Evolutionary conservation across 1,140 invertebrate species (phyloP).

Genomic region (Scaptomyza montana): DNA sequence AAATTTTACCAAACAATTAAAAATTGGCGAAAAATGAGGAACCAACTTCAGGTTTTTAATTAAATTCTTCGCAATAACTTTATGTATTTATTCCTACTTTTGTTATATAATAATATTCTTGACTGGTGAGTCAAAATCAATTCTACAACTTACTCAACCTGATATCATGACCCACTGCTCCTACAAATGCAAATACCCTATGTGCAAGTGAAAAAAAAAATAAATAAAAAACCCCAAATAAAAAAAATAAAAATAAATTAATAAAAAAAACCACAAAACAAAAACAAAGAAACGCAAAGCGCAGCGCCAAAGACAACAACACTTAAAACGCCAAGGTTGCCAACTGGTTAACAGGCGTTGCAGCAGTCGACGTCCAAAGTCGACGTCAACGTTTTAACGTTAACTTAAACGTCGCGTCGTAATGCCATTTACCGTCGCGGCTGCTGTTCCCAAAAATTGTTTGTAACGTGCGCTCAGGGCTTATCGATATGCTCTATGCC

Average conservation of each 20-base stretch:
- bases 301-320: constrained; percentile 52
- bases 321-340: constrained; percentile 71
- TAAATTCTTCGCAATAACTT: background rate
- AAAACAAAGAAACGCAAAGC: constrained; percentile 41
- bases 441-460: constrained; percentile 57
- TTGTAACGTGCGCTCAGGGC: constrained; percentile 44
- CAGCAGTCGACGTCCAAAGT: constrained; percentile 20
- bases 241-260: constrained; percentile 46
- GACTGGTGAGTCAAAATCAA: no score
- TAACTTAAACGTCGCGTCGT: constrained; percentile 22
- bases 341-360: constrained; percentile 66
- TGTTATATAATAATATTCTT: background rate
- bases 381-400: constrained; percentile 20
- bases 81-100: background rate
- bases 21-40: background rate
- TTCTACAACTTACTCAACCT: background rate
- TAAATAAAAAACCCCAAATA: constrained; percentile 38
- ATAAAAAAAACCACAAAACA: constrained; percentile 35
- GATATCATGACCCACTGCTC: background rate
- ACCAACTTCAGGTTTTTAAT: background rate
- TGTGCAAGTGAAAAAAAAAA: constrained; percentile 27
- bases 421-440: constrained; percentile 57
- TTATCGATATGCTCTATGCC: constrained; percentile 11
- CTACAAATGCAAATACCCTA: constrained; percentile 27
- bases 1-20: background rate